phyloP scores from a whole-genome alignment of 2,797 vertebrate species.

The Columba guinea region DNA sequence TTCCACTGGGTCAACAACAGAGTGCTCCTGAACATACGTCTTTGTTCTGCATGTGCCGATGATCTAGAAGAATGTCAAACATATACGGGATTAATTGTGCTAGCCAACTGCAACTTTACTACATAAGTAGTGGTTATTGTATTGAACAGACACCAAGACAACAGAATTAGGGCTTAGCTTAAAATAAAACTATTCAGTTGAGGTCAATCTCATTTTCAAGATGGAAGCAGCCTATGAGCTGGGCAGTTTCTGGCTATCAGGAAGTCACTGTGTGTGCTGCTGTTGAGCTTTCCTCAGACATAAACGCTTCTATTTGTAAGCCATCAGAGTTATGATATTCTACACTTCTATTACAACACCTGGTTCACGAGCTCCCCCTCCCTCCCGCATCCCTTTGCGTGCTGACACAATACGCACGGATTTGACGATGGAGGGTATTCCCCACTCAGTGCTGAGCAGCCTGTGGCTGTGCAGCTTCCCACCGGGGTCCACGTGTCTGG shows the following conservation, averaged over 20 bases:
- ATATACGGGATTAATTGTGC: not conserved
- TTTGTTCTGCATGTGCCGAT: conserved; percentile 88
- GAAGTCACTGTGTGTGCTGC: not conserved
- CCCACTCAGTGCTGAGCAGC: conserved; percentile 97
- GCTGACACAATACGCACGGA: conserved; percentile 78
- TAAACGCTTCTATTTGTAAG: not conserved
- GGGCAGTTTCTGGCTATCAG: not conserved
- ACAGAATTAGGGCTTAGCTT: not conserved
- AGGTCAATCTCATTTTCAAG: not conserved
- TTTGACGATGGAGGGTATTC: conserved; percentile 93
- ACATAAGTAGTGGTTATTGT: not conserved
- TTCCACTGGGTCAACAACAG: conserved; percentile 89
- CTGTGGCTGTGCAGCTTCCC: conserved; percentile 92
- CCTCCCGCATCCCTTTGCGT: not conserved
- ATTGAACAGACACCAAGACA: not conserved
- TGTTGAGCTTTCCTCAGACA: not conserved
- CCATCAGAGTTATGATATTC: not conserved
- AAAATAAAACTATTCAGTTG: not conserved
- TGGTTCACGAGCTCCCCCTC: not conserved
- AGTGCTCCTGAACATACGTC: conserved; percentile 94
- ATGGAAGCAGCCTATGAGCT: not conserved
- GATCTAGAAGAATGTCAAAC: conserved; percentile 78
- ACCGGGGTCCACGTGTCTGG: conserved; percentile 83
- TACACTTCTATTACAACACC: not conserved
- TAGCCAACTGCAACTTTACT: not conserved